A percentile compares a stretch with the other conserved stretches of the same genome.
Evolutionary conservation across 2,888 invertebrate genomes (phyloP).

Genomic region (Mantis religiosa): DNA sequence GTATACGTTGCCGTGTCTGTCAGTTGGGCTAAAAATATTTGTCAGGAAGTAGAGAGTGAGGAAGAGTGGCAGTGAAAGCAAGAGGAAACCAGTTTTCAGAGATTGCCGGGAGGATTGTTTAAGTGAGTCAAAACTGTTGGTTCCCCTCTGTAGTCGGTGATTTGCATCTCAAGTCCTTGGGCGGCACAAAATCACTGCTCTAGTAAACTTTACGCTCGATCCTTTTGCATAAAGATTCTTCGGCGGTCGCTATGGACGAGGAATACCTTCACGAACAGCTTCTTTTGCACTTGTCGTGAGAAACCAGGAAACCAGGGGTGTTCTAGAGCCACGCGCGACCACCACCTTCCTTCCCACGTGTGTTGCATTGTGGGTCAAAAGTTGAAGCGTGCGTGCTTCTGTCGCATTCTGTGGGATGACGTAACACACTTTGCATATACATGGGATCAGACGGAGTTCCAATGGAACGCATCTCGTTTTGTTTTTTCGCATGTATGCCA

Average conservation of each 20-base stretch:
- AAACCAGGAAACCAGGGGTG: neutral
- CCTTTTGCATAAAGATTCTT: neutral
- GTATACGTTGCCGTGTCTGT: too few relatives aligned
- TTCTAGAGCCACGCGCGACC: neutral
- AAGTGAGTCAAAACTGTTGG: neutral
- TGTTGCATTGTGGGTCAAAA: slow-evolving; percentile 9
- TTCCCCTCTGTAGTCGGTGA: neutral
- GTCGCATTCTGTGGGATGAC: neutral
- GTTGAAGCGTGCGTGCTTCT: neutral
- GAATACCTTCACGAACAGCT: neutral
- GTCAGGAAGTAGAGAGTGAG: neutral
- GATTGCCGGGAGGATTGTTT: neutral
- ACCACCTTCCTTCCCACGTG: neutral
- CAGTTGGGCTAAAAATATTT: too few relatives aligned
- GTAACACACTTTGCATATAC: neutral
- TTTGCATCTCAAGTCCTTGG: neutral
- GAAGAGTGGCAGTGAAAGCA: neutral
- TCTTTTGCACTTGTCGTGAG: neutral
- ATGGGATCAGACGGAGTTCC: neutral
- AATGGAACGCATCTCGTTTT: neutral
- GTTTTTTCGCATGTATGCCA: too few relatives aligned
- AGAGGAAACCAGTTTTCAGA: neutral
- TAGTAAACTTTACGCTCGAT: neutral
- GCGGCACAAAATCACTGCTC: neutral
- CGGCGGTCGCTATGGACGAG: neutral